Base-by-base conservation (phyloP, 2,113 vertebrate species). In the Patagioenas fasciata region DNA sequence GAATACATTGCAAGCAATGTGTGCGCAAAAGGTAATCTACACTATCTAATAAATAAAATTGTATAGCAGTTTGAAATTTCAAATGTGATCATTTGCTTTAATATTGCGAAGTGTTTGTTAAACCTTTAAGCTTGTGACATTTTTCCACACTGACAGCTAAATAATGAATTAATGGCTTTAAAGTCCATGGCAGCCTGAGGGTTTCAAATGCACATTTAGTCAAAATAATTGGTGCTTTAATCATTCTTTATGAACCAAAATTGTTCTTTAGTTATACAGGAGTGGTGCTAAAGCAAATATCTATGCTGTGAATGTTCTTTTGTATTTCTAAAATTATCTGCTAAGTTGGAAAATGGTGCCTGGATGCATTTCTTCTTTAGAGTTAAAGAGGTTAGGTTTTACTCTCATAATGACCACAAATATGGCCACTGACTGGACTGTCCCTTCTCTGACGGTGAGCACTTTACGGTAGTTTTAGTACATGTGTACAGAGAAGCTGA, bases 151-250 rank as follows among this genome's bases (percentile, higher is more conserved):
- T 92, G 96, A 96, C 88, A 93, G 67, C 93, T 95, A 95, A 97
- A 93, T 96, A 96, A 97, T 97, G 91, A 95, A 96, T 97, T 95
- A 96, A 97, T 87, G 78, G 56, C 67, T 96, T 95, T 95, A 93
- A 95, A 91, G 92, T 94, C 93, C 80, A 17, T 58, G 92, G 80
- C 85, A 88, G 97, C 96, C 95, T 73, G 77, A 94, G 96, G 96
- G 90, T 80, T 97, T 96, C 82, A 94, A 87, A 93, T 84, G 70
- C 38, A 58, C 70, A 84, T 94, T 96, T 96, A 97, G 96, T 96
- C 94, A 94, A 88, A 97, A 96, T 93, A 97, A 94, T 96, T 96
- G 93, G 93, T 92, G 88, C 84, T 97, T 96, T 97, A 95, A 95
- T 96, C 96, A 94, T 97, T 92, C 13, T 81, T 97, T 97, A 96